phyloP scores from a whole-genome alignment of 2,797 vertebrate genomes.

The Myripristis murdjan region DNA sequence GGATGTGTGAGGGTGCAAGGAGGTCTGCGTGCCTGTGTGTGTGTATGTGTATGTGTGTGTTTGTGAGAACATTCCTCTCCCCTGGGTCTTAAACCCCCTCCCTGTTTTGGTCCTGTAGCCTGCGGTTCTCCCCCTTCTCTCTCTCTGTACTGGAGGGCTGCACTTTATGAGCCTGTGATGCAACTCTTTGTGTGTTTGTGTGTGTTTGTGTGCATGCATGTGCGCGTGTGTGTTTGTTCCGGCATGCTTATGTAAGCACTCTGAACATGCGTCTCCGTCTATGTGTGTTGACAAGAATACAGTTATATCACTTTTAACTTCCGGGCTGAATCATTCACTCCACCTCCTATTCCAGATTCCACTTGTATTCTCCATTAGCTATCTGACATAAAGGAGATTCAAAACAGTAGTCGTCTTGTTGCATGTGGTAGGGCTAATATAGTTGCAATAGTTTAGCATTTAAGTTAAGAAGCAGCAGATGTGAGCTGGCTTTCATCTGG shows the following conservation, averaged over 20 bases:
- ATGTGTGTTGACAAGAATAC: constrained; percentile 78
- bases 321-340: constrained; percentile 55
- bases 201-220: constrained; percentile 14
- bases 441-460: background rate
- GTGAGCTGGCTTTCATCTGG: background rate
- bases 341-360: constrained; percentile 34
- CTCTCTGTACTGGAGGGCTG: constrained; percentile 63
- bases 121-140: constrained; percentile 70
- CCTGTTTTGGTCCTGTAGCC: constrained; percentile 71
- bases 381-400: constrained; percentile 31
- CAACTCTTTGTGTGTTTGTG: constrained; percentile 73
- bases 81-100: constrained; percentile 80
- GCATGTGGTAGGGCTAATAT: background rate
- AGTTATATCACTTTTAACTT: constrained; percentile 80
- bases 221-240: constrained; percentile 60
- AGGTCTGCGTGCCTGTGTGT: constrained; percentile 27
- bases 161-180: constrained; percentile 76
- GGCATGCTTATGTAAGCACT: constrained; percentile 82
- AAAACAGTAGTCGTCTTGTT: constrained; percentile 4
- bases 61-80: constrained; percentile 49
- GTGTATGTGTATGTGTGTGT: constrained; percentile 22
- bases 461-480: background rate
- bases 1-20: constrained; percentile 15
- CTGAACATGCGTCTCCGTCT: constrained; percentile 70
- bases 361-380: constrained; percentile 30